phyloP scores from a whole-genome alignment of 2,797 vertebrate species.

The Eupleurogrammus muticus region DNA sequence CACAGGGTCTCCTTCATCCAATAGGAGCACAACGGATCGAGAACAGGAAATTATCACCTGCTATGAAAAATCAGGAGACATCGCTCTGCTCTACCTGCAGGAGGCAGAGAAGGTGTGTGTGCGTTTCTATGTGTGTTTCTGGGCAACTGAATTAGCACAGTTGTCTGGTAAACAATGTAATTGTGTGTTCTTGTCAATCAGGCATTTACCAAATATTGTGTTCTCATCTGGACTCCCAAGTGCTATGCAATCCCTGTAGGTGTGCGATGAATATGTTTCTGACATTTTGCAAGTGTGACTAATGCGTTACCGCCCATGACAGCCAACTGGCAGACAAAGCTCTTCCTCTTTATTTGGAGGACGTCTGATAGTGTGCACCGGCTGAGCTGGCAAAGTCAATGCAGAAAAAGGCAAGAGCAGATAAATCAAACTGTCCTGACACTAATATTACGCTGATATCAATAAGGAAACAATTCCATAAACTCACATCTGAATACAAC shows the following conservation, averaged over 20 bases:
- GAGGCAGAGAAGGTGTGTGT: slow-evolving; percentile 93
- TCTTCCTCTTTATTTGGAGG: slow-evolving; percentile 37
- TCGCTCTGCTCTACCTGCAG: slow-evolving; percentile 96
- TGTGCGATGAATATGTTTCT: slow-evolving; percentile 45
- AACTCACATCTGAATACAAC: too few relatives aligned
- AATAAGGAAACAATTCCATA: too few relatives aligned
- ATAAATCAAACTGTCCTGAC: not conserved
- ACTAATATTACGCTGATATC: not conserved
- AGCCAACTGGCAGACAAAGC: slow-evolving; percentile 47
- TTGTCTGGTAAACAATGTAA: not conserved
- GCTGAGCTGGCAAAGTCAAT: slow-evolving; percentile 6
- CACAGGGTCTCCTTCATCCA: slow-evolving; percentile 87
- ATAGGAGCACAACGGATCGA: slow-evolving; percentile 81
- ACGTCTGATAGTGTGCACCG: slow-evolving; percentile 2
- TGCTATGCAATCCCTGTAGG: slow-evolving; percentile 28
- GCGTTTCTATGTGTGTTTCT: slow-evolving; percentile 1
- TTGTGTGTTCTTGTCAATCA: slow-evolving; percentile 13
- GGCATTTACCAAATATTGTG: slow-evolving; percentile 14
- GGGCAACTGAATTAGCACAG: not conserved
- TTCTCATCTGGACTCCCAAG: slow-evolving; percentile 25
- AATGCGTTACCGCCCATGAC: slow-evolving; percentile 24
- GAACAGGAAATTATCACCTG: slow-evolving; percentile 96
- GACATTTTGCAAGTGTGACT: slow-evolving; percentile 40
- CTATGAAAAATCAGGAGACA: slow-evolving; percentile 98
- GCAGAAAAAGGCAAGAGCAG: slow-evolving; percentile 4